Base-by-base conservation (phyloP, 2,113 vertebrate species). In the Rafetus swinhoei region DNA sequence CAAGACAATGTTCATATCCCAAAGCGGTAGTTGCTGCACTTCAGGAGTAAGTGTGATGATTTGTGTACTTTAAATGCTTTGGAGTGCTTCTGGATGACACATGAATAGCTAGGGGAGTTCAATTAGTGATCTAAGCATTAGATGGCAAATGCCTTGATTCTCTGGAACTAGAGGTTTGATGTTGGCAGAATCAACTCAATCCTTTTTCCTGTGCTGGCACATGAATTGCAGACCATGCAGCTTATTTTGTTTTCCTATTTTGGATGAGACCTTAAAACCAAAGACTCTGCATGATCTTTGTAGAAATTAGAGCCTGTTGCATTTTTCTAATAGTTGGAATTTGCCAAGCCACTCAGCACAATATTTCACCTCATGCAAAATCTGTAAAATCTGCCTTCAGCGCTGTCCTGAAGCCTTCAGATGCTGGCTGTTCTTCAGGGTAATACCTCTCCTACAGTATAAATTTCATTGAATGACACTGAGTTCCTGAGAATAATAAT, bases 91-190 rank as follows among this genome's bases (percentile, higher is more conserved):
- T 92, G 57, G 69, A 85, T 91, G 55, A 81, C 79, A 86, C 0
- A 1, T 76, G 88, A 85, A 56, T 86, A 93, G 81, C 79, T 54
- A 79, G 74, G 82, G 56, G 80, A 86, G 87, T 88, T 25, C 80
- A 88, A 93, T 69, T 86, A 32, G 90, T 95, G 90, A 85, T 81
- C 15, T 82, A 90, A 93, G 39, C 79, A 79, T 93, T 90, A 82
- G 90, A 86, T 87, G 81, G 86, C 90, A 92, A 94, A 90, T 87
- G 89, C 85, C 90, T 96, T 95, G 94, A 92, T 96, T 97, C 97
- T 93, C 94, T 93, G 95, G 91, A 97, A 97, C 69, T 27, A 35
- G 29, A 86, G 93, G 93, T 90, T 65, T 88, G 87, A 93, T 96
- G 94, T 89, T 95, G 88, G 91, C 94, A 85, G 54, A 93, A 90